A percentile compares a stretch with the other conserved stretches of the same genome.
phyloP scores from a whole-genome alignment of 2,113 vertebrate genomes.

The Ia io region DNA sequence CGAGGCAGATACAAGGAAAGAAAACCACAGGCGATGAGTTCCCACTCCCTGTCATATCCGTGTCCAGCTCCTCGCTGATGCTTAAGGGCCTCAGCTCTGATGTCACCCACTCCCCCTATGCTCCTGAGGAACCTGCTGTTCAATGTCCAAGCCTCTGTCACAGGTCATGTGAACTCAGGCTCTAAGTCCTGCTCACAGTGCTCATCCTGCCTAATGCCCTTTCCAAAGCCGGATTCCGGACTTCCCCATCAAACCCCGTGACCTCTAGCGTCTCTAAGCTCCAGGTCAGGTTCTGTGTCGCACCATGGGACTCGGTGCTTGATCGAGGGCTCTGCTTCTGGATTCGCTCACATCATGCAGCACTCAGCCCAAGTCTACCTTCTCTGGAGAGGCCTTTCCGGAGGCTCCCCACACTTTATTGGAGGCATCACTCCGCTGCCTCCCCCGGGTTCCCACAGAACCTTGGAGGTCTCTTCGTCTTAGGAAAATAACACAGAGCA shows the following conservation, averaged over 20 bases:
- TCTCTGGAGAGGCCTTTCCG: background rate
- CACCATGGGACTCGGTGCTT: background rate
- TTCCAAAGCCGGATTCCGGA: background rate
- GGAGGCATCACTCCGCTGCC: background rate
- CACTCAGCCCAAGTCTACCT: background rate
- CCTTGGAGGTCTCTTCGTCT: background rate
- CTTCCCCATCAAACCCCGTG: too few species aligned
- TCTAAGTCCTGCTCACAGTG: background rate
- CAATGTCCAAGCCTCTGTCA: background rate
- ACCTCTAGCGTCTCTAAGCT: background rate
- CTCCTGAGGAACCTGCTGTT: background rate
- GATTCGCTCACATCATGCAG: background rate
- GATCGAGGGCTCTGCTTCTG: background rate
- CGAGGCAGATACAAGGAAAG: background rate
- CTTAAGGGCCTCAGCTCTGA: rapidly evolving
- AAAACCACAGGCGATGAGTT: background rate
- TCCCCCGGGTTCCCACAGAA: background rate
- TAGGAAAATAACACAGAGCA: background rate
- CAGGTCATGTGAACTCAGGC: rapidly evolving
- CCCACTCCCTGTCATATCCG: background rate
- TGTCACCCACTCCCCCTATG: rapidly evolving
- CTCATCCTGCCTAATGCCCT: background rate
- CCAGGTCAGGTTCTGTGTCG: background rate
- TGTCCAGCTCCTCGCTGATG: background rate
- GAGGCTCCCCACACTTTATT: background rate